phyloP scores from a whole-genome alignment of 2,888 invertebrate genomes.

The Mechanitis mazaeus region DNA sequence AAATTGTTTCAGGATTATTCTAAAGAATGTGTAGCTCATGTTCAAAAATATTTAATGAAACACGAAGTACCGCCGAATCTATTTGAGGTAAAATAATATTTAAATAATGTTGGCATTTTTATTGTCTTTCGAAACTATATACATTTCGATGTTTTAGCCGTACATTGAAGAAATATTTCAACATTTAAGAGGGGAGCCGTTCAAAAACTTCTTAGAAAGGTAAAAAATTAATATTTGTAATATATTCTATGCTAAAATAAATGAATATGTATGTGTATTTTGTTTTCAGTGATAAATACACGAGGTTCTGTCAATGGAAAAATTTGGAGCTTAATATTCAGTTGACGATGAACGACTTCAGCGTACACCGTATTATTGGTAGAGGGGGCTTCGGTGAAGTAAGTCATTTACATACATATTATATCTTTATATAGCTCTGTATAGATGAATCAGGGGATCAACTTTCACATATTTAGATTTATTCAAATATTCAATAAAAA shows the following conservation, averaged over 20 bases:
- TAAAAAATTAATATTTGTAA: slow-evolving; percentile 53
- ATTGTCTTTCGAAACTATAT: neutral
- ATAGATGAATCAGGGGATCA: no score
- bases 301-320: slow-evolving; percentile 99
- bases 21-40: slow-evolving; percentile 96
- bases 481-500: no score
- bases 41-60: slow-evolving; percentile 97
- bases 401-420: slow-evolving; percentile 31
- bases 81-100: slow-evolving; percentile 86
- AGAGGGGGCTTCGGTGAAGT: slow-evolving; percentile 98
- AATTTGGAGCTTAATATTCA: slow-evolving; percentile 99
- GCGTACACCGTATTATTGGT: slow-evolving; percentile 99
- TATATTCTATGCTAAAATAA: neutral
- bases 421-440: no score
- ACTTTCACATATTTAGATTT: no score
- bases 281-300: slow-evolving; percentile 96
- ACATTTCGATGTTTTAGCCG: slow-evolving; percentile 82
- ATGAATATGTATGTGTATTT: slow-evolving; percentile 29
- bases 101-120: neutral
- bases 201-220: slow-evolving; percentile 99
- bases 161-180: slow-evolving; percentile 99
- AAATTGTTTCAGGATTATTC: slow-evolving; percentile 92
- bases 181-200: slow-evolving; percentile 96
- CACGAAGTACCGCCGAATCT: slow-evolving; percentile 97
- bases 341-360: slow-evolving; percentile 99